These are phyloP conservation scores for Lepidonotus clava DNA, from an alignment of 2,888 invertebrate genomes.

Conservation along the genomic window DNA sequence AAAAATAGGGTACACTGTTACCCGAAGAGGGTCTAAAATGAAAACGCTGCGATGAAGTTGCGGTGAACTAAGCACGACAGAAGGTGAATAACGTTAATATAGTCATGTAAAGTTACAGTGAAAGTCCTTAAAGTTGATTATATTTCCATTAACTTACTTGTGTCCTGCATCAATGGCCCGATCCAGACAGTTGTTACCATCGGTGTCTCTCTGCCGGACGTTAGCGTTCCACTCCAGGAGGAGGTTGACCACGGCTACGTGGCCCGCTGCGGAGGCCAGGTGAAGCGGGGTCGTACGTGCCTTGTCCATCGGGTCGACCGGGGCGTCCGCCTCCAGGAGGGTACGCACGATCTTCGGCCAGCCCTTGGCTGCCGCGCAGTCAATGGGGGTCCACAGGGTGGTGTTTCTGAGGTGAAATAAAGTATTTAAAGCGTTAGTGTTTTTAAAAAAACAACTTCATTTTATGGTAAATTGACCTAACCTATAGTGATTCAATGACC, in stretches of 20 bases:
- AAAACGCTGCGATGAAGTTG: no score
- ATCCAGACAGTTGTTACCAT: constrained; percentile 80
- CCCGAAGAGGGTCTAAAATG: no score
- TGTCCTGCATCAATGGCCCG: constrained; percentile 80
- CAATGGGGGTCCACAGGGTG: constrained; percentile 81
- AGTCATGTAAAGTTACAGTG: no score
- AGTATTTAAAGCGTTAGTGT: no score
- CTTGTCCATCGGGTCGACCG: constrained; percentile 81
- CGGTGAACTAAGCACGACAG: no score
- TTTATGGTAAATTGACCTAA: no score
- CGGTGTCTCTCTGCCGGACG: constrained; percentile 76
- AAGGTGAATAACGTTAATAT: no score
- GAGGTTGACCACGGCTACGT: constrained; percentile 78
- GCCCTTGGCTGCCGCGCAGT: constrained; percentile 81
- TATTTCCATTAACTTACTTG: no score
- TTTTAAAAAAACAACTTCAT: no score
- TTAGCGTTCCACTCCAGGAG: constrained; percentile 79
- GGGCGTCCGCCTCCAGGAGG: constrained; percentile 79
- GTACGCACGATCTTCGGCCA: constrained; percentile 77
- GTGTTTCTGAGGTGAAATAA: constrained; percentile 71
- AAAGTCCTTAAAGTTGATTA: no score
- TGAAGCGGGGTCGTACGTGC: constrained; percentile 81
- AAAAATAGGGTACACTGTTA: no score
- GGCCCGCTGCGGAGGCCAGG: constrained; percentile 79
- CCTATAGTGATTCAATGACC: no score